phyloP scores from a whole-genome alignment of 64 coral and sea anemone genomes.

The Montipora cactus region DNA sequence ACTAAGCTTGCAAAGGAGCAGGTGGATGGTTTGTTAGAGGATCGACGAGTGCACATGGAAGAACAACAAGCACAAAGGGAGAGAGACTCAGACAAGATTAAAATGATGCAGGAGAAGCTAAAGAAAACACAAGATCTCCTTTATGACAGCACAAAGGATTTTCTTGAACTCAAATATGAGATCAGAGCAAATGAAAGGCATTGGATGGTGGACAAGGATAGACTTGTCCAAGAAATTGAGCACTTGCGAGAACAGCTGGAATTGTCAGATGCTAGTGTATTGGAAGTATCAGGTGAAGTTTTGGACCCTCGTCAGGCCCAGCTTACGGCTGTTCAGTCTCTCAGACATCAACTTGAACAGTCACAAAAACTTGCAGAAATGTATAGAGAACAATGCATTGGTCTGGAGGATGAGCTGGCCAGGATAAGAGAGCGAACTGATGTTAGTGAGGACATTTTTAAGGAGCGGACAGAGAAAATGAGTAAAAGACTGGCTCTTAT shows the following conservation, averaged over 20 bases:
- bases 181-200: conserved; percentile 95
- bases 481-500: conserved; percentile 86
- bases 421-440: conserved; percentile 95
- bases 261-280: conserved; percentile 70
- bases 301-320: conserved; percentile 89
- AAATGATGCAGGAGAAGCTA: conserved; percentile 90
- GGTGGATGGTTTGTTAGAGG: conserved; percentile 86
- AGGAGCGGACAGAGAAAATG: conserved; percentile 98
- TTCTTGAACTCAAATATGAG: conserved; percentile 96
- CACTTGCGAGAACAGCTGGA: conserved; percentile 87
- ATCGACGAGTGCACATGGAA: conserved; percentile 86
- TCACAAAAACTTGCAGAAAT: conserved; percentile 98
- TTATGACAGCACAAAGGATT: conserved; percentile 99
- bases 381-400: conserved; percentile 99
- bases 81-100: conserved; percentile 96
- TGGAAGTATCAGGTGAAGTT: conserved; percentile 90
- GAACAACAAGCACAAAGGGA: conserved; percentile 97
- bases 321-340: conserved; percentile 81
- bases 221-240: conserved; percentile 93
- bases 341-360: conserved; percentile 96
- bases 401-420: conserved; percentile 91
- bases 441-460: conserved; percentile 96
- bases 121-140: conserved; percentile 93
- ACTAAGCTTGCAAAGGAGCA: conserved; percentile 94
- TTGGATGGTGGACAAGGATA: conserved; percentile 97